Conservation (phyloP, 2,797 vertebrate species). For the Etheostoma nigrum region DNA sequence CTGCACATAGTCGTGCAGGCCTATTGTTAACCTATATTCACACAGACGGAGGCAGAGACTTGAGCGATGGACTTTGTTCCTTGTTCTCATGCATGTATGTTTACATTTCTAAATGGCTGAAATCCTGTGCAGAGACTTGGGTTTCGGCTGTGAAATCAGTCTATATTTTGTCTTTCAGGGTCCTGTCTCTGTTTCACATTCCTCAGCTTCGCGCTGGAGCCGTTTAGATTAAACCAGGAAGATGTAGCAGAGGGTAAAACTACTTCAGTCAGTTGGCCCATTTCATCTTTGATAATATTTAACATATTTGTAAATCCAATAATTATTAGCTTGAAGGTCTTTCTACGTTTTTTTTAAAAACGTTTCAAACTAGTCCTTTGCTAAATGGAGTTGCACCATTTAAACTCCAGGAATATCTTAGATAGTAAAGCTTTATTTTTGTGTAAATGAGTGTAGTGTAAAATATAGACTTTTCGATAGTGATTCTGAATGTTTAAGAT, state of each 20-base stretch:
- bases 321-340: not conserved
- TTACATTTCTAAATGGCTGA: constrained; percentile 64
- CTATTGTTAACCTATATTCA: constrained; percentile 22
- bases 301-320: not conserved
- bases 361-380: not conserved
- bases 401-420: not conserved
- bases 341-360: not conserved
- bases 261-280: not conserved
- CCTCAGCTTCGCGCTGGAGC: constrained; percentile 40
- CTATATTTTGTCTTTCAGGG: constrained; percentile 70
- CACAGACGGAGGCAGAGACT: constrained; percentile 27
- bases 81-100: constrained; percentile 44
- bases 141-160: constrained; percentile 60
- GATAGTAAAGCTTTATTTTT: not conserved
- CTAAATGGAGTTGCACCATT: not conserved
- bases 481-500: too few species aligned
- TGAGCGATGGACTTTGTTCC: constrained; percentile 60
- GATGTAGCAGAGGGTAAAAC: constrained; percentile 36
- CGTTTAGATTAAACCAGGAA: constrained; percentile 33
- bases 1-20: too few species aligned
- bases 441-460: not conserved
- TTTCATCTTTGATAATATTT: not conserved
- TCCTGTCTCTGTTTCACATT: constrained; percentile 71
- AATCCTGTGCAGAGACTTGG: constrained; percentile 44
- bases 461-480: too few species aligned